These are phyloP conservation scores for Oreocharis arfaki DNA, from an alignment of 2,113 vertebrate genomes.

Conservation along the genomic window DNA sequence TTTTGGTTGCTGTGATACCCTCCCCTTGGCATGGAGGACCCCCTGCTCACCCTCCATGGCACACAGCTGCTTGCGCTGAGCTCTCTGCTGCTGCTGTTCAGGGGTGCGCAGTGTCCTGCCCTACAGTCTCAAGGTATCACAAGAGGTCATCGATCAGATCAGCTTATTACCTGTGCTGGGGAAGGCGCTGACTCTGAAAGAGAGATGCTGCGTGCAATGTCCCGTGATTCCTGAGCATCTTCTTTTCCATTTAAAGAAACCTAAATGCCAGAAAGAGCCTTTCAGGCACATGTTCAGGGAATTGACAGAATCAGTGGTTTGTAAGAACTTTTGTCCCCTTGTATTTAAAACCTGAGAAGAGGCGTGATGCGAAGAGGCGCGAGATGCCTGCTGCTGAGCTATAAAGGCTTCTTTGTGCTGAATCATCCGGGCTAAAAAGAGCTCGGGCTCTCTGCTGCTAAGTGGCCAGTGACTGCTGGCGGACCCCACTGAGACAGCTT, in stretches of 20 bases:
- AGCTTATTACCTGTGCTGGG: background rate
- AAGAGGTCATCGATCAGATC: too few species aligned
- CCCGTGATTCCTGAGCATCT: background rate
- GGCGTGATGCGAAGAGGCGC: background rate
- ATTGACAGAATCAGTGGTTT: background rate
- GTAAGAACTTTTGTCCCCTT: background rate
- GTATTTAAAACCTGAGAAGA: slow-evolving; percentile 5
- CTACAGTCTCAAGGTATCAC: accelerated
- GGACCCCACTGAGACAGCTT: background rate
- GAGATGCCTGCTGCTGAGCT: background rate
- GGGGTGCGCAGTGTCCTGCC: background rate
- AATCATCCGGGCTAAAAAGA: background rate
- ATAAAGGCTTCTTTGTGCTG: background rate
- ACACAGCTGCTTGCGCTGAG: accelerated
- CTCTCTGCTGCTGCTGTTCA: background rate
- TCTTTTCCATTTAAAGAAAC: background rate
- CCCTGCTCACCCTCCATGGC: accelerated
- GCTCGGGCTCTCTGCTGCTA: background rate
- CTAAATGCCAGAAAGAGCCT: background rate
- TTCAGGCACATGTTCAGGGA: background rate
- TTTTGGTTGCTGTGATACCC: background rate
- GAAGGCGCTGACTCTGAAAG: background rate
- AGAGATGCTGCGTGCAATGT: background rate
- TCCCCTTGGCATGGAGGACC: background rate
- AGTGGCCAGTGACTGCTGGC: background rate